Conservation (phyloP, 1,140 invertebrate species). For the Tetraneura akinire region DNA sequence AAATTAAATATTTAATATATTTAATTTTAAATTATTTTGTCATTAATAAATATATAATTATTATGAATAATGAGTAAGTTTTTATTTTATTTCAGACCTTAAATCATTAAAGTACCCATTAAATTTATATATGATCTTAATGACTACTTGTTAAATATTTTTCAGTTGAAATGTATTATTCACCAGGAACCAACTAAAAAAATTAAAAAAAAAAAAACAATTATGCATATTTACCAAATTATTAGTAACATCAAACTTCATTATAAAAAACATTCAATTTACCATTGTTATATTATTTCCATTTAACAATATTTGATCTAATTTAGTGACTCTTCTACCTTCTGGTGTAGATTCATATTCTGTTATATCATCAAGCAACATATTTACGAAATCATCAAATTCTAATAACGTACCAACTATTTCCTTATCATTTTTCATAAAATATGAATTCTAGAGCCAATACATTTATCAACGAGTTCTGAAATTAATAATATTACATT, state of each 20-base stretch:
- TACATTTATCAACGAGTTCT: conserved; percentile 99
- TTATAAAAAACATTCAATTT: conserved; percentile 27
- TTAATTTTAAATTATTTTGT: no score
- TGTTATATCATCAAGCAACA: conserved; percentile 90
- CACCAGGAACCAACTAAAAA: conserved; percentile 31
- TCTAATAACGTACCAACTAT: conserved; percentile 96
- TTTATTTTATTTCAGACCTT: no score
- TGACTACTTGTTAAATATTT: no score
- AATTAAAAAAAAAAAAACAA: neutral
- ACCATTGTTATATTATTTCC: conserved; percentile 99
- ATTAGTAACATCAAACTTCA: neutral
- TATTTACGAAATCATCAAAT: conserved; percentile 99
- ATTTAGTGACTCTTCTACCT: conserved; percentile 91
- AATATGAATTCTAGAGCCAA: conserved; percentile 97
- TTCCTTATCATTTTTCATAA: conserved; percentile 99
- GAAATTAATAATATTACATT: conserved; percentile 53
- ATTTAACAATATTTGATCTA: conserved; percentile 97
- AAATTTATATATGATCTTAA: no score
- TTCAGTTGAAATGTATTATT: no score
- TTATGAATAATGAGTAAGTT: no score
- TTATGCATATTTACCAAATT: no score
- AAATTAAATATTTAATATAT: no score
- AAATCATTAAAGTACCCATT: no score
- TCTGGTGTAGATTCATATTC: conserved; percentile 96
- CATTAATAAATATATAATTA: no score